Conservation (phyloP, 2,888 invertebrate species). For the Sinodicranocentrus sp. region DNA sequence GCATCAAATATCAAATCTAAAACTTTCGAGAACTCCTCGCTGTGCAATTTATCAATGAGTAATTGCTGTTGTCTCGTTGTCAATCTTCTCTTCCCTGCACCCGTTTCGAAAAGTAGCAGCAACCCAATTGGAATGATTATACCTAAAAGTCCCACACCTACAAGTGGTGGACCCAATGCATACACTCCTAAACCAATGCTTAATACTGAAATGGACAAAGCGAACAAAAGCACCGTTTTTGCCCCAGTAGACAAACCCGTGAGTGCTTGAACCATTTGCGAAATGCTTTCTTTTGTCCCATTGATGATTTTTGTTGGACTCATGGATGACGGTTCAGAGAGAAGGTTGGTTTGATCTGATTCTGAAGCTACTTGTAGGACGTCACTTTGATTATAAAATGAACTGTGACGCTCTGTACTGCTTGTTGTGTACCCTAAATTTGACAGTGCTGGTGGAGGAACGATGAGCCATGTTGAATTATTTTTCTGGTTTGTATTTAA, state of each 20-base stretch:
- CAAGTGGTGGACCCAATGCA: conserved; percentile 66
- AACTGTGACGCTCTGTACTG: conserved; percentile 29
- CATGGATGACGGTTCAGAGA: neutral
- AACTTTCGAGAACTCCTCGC: conserved; percentile 62
- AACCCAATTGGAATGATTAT: conserved; percentile 62
- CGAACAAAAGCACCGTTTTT: conserved; percentile 68
- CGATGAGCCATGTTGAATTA: conserved; percentile 7
- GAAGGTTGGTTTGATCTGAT: neutral
- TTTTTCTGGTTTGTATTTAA: neutral
- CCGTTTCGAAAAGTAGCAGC: conserved; percentile 59
- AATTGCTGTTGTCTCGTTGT: conserved; percentile 45
- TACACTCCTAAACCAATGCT: conserved; percentile 69
- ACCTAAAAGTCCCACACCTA: conserved; percentile 61
- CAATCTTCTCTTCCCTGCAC: conserved; percentile 57
- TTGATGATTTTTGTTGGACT: conserved; percentile 55
- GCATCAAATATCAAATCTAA: conserved; percentile 68
- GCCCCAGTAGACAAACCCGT: conserved; percentile 48
- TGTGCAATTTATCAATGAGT: conserved; percentile 53
- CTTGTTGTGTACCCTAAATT: conserved; percentile 31
- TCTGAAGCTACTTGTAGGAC: conserved; percentile 17
- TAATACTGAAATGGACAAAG: conserved; percentile 61
- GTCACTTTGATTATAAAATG: conserved; percentile 31
- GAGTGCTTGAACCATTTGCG: conserved; percentile 52
- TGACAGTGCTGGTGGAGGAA: conserved; percentile 14
- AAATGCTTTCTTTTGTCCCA: conserved; percentile 60